Conservation (phyloP, 2,888 invertebrate species). For the Ecdyonurus torrentis region DNA sequence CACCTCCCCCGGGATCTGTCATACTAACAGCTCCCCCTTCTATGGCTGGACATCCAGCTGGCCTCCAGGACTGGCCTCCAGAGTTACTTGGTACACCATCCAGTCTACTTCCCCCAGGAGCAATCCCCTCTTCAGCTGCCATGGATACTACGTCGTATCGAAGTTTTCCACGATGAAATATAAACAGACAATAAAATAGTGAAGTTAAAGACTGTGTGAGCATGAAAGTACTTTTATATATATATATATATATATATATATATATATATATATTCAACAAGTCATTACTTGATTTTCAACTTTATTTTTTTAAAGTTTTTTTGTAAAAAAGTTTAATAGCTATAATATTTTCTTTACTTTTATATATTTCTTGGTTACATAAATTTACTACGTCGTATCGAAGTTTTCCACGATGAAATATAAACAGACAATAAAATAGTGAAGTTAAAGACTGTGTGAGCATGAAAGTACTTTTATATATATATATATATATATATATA, state of each 20-base stretch:
- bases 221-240: too few relatives aligned
- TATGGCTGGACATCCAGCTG: background rate
- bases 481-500: too few relatives aligned
- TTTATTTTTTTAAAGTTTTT: too few relatives aligned
- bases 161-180: background rate
- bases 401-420: background rate
- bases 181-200: too few relatives aligned
- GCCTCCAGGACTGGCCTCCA: background rate
- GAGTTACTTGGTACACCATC: background rate
- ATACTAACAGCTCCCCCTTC: background rate
- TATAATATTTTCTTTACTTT: too few relatives aligned
- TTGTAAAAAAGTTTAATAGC: too few relatives aligned
- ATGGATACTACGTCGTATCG: background rate
- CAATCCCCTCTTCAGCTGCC: background rate
- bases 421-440: too few relatives aligned
- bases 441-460: background rate
- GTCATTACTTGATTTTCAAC: too few relatives aligned
- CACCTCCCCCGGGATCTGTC: background rate
- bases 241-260: too few relatives aligned
- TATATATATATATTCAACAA: too few relatives aligned
- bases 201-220: background rate
- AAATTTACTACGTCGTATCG: background rate
- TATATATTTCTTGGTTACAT: too few relatives aligned
- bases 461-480: too few relatives aligned
- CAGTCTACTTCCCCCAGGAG: background rate